Base-by-base conservation (phyloP, 1,140 invertebrate species). In the Hycleus cichorii region DNA sequence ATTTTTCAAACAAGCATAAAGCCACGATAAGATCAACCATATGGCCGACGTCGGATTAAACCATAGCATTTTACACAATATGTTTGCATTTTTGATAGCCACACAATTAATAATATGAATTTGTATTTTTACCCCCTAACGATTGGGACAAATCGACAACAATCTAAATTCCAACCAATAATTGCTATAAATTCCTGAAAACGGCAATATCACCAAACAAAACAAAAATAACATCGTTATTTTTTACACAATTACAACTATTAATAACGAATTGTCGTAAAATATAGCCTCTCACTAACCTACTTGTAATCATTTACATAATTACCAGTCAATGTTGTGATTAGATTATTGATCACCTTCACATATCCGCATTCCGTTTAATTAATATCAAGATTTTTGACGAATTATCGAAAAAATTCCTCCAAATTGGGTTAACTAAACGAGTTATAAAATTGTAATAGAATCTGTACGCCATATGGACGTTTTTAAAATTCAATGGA, bases 271-370 rank as follows among this genome's bases (percentile, higher is more conserved):
- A 47, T 39, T 48, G 59, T 32, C 32, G 47, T 60, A 60, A 60
- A 64, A 60, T 58, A 58, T 51, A 51, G 51, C 59, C 59, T 58
- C 63, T 61, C 63, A 59, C 59, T 64, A 64, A 61, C 63, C 63
- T 61, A 64, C 59, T 64, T 64, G 49, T 39, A 39, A 26, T 18
- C 49, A 64, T 64, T 61, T 58, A 61, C 59, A 61, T 64, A 61
- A 64, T 64, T 64, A 64, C 61, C 52, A 53, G 44, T 63, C 38
- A 55, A 38, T 58, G 45, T 53, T 53, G 42, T 53, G 40, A 53
- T 58, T 62, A 39, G 56, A 58, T 47, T 49, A 58, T 58, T 58
- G 49, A 58, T 58, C 48, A 49, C 49, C 44, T 49, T 52, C 39
- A 47, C 47, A 58, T 45, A 58, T 58, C 57, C 57, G 57, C 57